A percentile compares a stretch with the other conserved stretches of the same genome.
Conservation (phyloP, 2,113 vertebrate species). For the Bos javanicus region DNA sequence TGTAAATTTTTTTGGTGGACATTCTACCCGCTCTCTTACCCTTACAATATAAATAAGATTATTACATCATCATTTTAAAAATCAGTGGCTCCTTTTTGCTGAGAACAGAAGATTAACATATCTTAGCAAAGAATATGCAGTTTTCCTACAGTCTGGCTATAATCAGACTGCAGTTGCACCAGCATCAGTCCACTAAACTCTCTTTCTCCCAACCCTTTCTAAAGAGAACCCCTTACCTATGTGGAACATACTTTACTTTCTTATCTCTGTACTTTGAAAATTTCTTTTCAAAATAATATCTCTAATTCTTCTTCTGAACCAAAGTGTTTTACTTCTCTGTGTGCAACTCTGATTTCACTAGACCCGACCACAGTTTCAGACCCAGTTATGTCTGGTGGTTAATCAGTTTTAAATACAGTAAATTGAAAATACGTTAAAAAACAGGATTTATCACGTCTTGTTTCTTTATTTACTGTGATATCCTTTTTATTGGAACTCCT, state of each 20-base stretch:
- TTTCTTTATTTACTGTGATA: neutral
- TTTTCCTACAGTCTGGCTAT: neutral
- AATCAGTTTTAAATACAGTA: neutral
- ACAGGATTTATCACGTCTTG: neutral
- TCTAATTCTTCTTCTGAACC: neutral
- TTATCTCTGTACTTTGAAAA: neutral
- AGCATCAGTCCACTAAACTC: neutral
- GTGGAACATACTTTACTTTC: neutral
- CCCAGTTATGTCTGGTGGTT: neutral
- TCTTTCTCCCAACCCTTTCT: neutral
- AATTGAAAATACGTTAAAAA: neutral
- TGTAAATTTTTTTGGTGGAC: neutral
- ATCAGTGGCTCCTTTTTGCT: neutral
- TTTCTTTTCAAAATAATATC: neutral
- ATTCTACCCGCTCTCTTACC: neutral
- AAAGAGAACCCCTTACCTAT: neutral
- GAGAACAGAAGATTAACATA: neutral
- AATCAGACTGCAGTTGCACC: neutral
- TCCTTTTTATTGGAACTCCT: neutral
- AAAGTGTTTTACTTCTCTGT: neutral
- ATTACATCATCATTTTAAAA: neutral
- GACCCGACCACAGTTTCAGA: neutral
- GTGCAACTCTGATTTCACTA: neutral
- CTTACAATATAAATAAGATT: neutral
- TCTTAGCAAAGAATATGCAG: neutral